Evolutionary conservation across 2,113 vertebrate species (phyloP).

Genomic region (Grammomys surdaster): DNA sequence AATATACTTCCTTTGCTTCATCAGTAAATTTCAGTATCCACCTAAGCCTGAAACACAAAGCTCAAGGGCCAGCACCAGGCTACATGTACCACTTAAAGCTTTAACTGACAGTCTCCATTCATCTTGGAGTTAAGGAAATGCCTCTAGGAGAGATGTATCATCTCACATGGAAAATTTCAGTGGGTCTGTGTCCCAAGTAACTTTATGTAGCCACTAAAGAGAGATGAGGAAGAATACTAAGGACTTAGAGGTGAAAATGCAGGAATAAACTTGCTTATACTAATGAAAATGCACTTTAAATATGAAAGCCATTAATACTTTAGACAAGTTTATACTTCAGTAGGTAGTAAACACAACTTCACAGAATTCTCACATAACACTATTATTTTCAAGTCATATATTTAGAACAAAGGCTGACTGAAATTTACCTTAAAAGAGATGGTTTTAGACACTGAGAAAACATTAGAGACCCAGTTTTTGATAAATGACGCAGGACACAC

Average conservation of each 20-base stretch:
- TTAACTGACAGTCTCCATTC: background rate
- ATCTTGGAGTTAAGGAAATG: slow-evolving; percentile 54
- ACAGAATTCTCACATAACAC: slow-evolving; percentile 41
- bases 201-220: slow-evolving; percentile 34
- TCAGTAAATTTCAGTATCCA: slow-evolving; percentile 35
- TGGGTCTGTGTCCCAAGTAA: slow-evolving; percentile 47
- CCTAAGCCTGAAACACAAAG: background rate
- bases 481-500: background rate
- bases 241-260: background rate
- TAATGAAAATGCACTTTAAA: slow-evolving; percentile 59
- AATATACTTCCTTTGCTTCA: slow-evolving; percentile 37
- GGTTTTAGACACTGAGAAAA: slow-evolving; percentile 36
- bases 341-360: slow-evolving; percentile 28
- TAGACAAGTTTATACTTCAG: slow-evolving; percentile 29
- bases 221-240: background rate
- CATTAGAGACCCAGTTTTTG: background rate
- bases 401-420: slow-evolving; percentile 20
- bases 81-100: background rate
- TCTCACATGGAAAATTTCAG: slow-evolving; percentile 7
- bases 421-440: slow-evolving; percentile 10
- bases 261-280: background rate
- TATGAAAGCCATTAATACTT: slow-evolving; percentile 32
- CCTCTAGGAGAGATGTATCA: slow-evolving; percentile 11
- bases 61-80: background rate
- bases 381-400: slow-evolving; percentile 34